Evolutionary conservation across 1,140 invertebrate genomes (phyloP), one percentile per base, ranked within the genome.

Genomic region (Drosophila suzukii): DNA sequence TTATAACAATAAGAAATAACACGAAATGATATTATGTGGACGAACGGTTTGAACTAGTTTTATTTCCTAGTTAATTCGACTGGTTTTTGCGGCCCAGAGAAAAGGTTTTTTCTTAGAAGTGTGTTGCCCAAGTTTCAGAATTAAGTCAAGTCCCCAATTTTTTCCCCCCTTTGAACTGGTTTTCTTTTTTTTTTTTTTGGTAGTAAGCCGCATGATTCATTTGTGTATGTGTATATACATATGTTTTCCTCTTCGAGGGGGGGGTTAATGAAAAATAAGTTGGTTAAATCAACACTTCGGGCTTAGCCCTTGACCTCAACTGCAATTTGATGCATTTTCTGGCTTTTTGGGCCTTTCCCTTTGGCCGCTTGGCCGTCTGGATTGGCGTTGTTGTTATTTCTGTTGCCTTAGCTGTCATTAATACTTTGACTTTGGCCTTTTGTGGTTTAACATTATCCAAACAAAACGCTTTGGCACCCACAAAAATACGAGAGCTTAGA

Each of bases 361-460:
- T 78, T 61, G 67, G 32, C 12, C n/a, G 13, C 13, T 38, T 62
- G 46, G 27, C 27, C 27, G 7, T 34, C 11, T 38, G 24, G 32
- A 15, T 11, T 43, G 17, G 38, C 53, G 43, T 39, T 66, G 56
- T 53, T 63, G 67, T 36, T 75, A 12, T 32, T 80, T 30, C 13
- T 56, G 58, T 10, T 61, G 62, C 71, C 77, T 53, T 36, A 17
- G 59, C 74, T 76, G 51, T 60, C 78, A 82, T 62, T 82, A 79
- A 84, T 85, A 85, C 83, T 88, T 86, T 86, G 82, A 88, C 83
- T 86, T 86, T 86, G 83, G 83, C 83, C 83, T 86, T 86, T 86
- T 86, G 83, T 71, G 83, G 83, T 86, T 77, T 88, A 88, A 81
- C 80, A 81, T 84, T 81, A 89, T 72, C 77, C 77, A 89, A 89